phyloP scores from a whole-genome alignment of 1,140 invertebrate genomes.

The Pseudomyrmex pallidus region DNA sequence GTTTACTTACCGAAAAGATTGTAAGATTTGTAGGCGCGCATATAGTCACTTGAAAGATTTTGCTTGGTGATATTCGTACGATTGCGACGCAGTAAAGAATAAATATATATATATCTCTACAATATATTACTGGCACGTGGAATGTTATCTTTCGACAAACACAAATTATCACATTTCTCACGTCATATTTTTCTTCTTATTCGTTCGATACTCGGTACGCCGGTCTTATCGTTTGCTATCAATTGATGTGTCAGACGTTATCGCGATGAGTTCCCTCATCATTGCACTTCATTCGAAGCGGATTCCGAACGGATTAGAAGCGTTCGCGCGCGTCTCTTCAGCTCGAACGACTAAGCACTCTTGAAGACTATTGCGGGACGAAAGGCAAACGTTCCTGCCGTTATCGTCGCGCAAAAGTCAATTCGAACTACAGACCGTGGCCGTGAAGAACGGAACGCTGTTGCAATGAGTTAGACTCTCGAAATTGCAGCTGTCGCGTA shows the following conservation, averaged over 20 bases:
- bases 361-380: constrained; percentile 14
- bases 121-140: neutral
- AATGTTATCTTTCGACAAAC: constrained; percentile 1
- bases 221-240: constrained; percentile 39
- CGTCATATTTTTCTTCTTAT: neutral
- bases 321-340: neutral
- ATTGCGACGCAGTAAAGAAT: neutral
- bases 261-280: constrained; percentile 19
- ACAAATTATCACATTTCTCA: too few species aligned
- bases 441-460: constrained; percentile 33
- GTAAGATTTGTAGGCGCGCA: neutral
- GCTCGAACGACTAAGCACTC: neutral
- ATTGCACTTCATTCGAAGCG: neutral
- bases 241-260: constrained; percentile 24
- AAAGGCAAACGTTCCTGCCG: constrained; percentile 9
- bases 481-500: constrained; percentile 29
- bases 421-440: constrained; percentile 24
- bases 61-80: neutral
- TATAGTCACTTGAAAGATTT: neutral
- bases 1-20: neutral
- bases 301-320: constrained; percentile 12
- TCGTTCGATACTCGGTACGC: neutral
- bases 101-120: neutral
- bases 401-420: constrained; percentile 33
- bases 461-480: constrained; percentile 15